phyloP scores from a whole-genome alignment of 2,797 vertebrate genomes.

The Cephalopachus bancanus region DNA sequence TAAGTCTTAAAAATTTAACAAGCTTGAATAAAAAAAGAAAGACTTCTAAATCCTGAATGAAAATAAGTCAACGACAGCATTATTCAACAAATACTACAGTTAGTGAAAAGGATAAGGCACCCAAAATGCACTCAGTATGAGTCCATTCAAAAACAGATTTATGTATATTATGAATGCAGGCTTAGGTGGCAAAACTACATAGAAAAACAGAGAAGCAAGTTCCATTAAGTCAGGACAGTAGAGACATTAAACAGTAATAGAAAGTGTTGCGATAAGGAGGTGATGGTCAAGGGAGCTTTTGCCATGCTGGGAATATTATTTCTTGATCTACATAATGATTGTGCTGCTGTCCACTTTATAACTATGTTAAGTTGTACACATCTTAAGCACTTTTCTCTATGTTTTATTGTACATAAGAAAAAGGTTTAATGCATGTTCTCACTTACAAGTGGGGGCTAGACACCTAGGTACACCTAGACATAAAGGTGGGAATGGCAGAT shows the following conservation, averaged over 20 bases:
- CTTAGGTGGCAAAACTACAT: background rate
- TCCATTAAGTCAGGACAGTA: background rate
- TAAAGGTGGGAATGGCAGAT: no score
- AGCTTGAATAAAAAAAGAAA: background rate
- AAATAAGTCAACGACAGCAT: slow-evolving; percentile 3
- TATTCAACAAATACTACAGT: slow-evolving; percentile 22
- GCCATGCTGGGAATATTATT: background rate
- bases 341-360: background rate
- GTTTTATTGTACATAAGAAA: slow-evolving; percentile 31
- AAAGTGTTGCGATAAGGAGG: background rate
- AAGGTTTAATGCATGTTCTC: background rate
- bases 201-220: background rate
- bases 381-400: slow-evolving; percentile 3
- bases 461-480: no score
- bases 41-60: background rate
- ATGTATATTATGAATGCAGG: background rate
- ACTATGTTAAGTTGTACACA: background rate
- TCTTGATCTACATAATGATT: background rate
- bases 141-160: slow-evolving; percentile 46
- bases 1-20: slow-evolving; percentile 20
- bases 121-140: background rate
- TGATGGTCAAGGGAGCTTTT: background rate
- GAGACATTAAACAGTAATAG: background rate
- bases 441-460: no score
- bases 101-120: slow-evolving; percentile 5